Conservation (phyloP, 2,888 invertebrate species). For the Pachycephus smyrnensis region DNA sequence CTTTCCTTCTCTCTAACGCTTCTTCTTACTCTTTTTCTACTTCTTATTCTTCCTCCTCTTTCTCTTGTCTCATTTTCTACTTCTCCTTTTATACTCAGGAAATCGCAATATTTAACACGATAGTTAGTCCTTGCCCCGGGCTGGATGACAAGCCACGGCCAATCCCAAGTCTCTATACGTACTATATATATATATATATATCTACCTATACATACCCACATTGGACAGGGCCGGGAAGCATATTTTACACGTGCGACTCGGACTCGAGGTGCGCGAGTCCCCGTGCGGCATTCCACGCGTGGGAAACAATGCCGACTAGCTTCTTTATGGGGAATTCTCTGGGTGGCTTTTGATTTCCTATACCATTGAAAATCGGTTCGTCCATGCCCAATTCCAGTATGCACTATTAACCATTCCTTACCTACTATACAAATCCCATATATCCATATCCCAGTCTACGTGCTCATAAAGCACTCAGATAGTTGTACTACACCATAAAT, state of each 20-base stretch:
- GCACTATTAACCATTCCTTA: no score
- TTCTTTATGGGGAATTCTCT: slow-evolving; percentile 58
- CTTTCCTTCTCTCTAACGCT: background rate
- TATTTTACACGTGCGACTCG: slow-evolving; percentile 41
- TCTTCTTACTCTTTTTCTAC: no score
- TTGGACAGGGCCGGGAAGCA: slow-evolving; percentile 48
- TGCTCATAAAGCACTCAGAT: no score
- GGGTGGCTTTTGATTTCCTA: slow-evolving; percentile 43
- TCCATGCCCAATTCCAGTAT: no score
- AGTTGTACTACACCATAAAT: no score
- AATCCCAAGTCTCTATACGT: background rate
- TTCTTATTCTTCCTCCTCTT: no score
- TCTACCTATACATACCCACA: slow-evolving; percentile 19
- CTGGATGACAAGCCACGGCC: slow-evolving; percentile 4
- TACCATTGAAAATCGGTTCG: no score
- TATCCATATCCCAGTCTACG: no score
- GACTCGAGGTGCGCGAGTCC: slow-evolving; percentile 31
- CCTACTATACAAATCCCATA: no score
- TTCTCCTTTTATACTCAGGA: slow-evolving; percentile 35
- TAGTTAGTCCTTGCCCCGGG: slow-evolving; percentile 37
- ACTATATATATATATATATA: no score
- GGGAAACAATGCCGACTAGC: slow-evolving; percentile 62
- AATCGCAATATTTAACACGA: slow-evolving; percentile 62
- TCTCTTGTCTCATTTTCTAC: no score
- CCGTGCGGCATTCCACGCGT: slow-evolving; percentile 57